phyloP scores from a whole-genome alignment of 2,888 invertebrate species.

The Gibbula magus region DNA sequence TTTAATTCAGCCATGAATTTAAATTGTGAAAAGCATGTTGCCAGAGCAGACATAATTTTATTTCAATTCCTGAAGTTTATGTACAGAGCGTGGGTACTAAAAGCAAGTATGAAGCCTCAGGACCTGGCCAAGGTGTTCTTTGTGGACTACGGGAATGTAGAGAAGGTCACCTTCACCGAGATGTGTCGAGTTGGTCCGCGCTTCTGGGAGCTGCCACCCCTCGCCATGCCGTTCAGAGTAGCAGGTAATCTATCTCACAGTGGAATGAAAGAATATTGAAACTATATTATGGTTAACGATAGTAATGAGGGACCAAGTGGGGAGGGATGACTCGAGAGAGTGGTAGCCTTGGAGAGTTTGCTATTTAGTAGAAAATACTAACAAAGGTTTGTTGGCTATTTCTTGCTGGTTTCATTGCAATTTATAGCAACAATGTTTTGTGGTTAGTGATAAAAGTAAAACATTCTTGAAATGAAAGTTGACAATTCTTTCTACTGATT shows the following conservation, averaged over 20 bases:
- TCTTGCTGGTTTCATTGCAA: too few relatives aligned
- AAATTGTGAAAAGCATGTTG: too few relatives aligned
- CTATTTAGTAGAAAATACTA: too few relatives aligned
- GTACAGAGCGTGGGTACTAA: constrained; percentile 27
- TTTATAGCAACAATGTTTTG: too few relatives aligned
- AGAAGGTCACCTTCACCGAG: constrained; percentile 25
- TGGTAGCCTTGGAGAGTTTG: too few relatives aligned
- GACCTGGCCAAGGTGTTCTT: constrained; percentile 38
- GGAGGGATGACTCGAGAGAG: too few relatives aligned
- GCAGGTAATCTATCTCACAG: constrained; percentile 33
- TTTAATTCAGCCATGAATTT: too few relatives aligned
- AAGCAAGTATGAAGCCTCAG: neutral
- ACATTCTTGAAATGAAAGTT: too few relatives aligned
- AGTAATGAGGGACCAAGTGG: neutral
- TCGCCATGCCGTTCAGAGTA: constrained; percentile 44
- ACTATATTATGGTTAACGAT: neutral
- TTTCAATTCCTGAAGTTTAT: neutral
- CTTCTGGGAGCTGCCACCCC: constrained; percentile 41
- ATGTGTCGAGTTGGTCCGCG: neutral
- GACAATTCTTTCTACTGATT: too few relatives aligned
- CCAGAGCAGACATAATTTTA: too few relatives aligned
- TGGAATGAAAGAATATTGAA: neutral
- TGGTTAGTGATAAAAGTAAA: too few relatives aligned
- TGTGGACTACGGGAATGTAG: constrained; percentile 48
- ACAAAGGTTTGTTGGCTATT: too few relatives aligned